Conservation (phyloP, 1,140 invertebrate genomes). For the Lepidurus apus region DNA sequence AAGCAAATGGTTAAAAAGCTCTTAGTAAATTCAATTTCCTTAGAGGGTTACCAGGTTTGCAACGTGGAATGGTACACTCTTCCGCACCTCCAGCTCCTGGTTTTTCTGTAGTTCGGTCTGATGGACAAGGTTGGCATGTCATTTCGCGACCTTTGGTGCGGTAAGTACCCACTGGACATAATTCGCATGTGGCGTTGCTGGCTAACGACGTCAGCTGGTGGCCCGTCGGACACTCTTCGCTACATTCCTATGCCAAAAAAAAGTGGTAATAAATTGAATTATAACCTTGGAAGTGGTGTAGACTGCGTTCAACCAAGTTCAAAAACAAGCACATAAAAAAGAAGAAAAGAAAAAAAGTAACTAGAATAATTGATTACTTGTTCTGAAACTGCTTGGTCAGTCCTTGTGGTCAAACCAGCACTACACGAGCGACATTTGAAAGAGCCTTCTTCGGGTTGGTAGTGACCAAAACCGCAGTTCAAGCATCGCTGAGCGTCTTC, state of each 20-base stretch:
- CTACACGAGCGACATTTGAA: conserved; percentile 85
- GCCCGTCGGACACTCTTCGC: conserved; percentile 80
- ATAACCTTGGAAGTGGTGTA: not conserved
- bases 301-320: not conserved
- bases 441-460: conserved; percentile 82
- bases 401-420: conserved; percentile 86
- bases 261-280: conserved; percentile 16
- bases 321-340: not conserved
- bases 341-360: not conserved
- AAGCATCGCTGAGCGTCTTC: conserved; percentile 74
- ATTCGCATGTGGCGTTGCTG: conserved; percentile 71
- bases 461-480: conserved; percentile 89
- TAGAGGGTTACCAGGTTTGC: conserved; percentile 56
- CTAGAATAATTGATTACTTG: conserved; percentile 41
- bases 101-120: conserved; percentile 78
- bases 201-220: conserved; percentile 62
- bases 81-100: conserved; percentile 73
- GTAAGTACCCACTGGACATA: conserved; percentile 85
- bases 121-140: conserved; percentile 79
- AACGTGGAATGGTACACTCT: conserved; percentile 87
- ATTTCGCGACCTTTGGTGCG: conserved; percentile 80
- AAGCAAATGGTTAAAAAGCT: not conserved
- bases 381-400: conserved; percentile 77
- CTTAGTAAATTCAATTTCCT: too few relatives aligned
- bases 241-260: conserved; percentile 58